Conservation (phyloP, 1,140 invertebrate species). For the Drosophila tristis region DNA sequence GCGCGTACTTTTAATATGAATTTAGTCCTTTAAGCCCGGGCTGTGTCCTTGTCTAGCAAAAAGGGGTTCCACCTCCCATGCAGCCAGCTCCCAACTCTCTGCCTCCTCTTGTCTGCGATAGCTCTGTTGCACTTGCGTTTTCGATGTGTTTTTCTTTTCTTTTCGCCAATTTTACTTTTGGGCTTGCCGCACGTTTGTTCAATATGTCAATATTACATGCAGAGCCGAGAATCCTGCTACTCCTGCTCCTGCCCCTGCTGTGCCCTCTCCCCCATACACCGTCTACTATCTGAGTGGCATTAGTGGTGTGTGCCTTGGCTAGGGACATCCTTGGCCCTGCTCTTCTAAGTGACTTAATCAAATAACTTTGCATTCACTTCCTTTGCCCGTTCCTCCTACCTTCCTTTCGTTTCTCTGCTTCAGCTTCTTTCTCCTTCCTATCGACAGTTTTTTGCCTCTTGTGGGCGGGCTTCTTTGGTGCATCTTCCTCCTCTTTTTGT, state of each 20-base stretch:
- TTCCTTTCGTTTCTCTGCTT: too few species aligned
- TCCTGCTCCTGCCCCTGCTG: conserved; percentile 23
- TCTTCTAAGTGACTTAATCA: conserved; percentile 78
- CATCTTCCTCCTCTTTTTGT: conserved; percentile 18
- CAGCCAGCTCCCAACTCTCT: background rate
- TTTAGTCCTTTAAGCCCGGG: conserved; percentile 77
- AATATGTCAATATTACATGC: conserved; percentile 82
- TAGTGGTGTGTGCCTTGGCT: conserved; percentile 28
- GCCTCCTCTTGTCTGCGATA: conserved; percentile 9
- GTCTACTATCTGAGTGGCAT: conserved; percentile 62
- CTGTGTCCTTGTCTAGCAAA: conserved; percentile 34
- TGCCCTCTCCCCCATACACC: background rate
- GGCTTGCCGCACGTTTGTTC: conserved; percentile 73
- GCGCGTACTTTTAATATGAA: conserved; percentile 81
- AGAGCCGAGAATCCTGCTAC: conserved; percentile 43
- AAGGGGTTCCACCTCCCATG: conserved; percentile 1
- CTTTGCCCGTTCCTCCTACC: background rate
- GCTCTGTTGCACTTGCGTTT: conserved; percentile 69
- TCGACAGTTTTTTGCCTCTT: conserved; percentile 11
- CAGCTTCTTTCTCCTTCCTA: background rate
- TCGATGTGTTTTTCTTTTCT: conserved; percentile 42
- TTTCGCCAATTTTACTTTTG: conserved; percentile 61
- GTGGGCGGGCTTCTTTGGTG: background rate
- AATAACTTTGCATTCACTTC: conserved; percentile 78
- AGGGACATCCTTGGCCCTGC: background rate